Evolutionary conservation across 2,888 invertebrate species (phyloP).

Genomic region (Ramazzottius varieornatus): DNA sequence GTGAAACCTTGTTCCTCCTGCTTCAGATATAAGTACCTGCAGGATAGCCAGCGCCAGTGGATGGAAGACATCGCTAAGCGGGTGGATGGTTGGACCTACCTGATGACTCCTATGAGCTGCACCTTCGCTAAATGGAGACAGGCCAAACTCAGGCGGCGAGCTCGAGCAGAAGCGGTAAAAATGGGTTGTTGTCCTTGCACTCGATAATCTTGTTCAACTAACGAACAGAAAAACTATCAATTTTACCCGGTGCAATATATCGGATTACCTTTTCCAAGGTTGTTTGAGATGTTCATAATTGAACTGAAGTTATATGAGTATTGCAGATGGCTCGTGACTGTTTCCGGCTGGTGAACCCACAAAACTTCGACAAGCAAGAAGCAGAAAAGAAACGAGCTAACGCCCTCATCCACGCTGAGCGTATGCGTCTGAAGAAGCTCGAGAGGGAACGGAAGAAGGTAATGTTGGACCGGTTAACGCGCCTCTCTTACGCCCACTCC

Average conservation of each 20-base stretch:
- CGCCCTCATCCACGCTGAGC: background rate
- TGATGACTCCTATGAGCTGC: background rate
- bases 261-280: no score
- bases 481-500: no score
- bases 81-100: background rate
- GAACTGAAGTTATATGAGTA: no score
- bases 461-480: background rate
- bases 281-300: no score
- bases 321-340: background rate
- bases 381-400: background rate
- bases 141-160: no score
- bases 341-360: background rate
- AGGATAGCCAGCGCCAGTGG: background rate
- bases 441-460: background rate
- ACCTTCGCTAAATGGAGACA: no score
- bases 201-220: no score
- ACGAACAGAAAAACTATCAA: no score
- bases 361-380: background rate
- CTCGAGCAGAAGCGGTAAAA: no score
- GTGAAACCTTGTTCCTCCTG: no score
- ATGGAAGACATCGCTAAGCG: background rate
- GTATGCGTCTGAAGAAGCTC: background rate
- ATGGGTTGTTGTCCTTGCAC: no score
- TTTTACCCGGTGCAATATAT: no score
- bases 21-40: background rate